phyloP scores from a whole-genome alignment of 2,797 vertebrate genomes.

The Phrynocephalus guinanensis region DNA sequence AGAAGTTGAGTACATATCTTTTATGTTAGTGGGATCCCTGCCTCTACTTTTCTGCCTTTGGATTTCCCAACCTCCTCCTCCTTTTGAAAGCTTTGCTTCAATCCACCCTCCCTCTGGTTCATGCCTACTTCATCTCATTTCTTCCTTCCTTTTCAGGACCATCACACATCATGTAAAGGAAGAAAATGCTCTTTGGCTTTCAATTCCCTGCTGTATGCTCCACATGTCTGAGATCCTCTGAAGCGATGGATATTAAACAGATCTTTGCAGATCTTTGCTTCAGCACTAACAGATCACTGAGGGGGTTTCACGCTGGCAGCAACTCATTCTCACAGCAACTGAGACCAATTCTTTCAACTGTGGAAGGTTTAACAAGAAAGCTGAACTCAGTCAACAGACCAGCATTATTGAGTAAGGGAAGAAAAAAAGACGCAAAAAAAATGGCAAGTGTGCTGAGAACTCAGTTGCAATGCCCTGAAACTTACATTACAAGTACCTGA shows the following conservation, averaged over 20 bases:
- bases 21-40: not conserved
- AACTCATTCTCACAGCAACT: not conserved
- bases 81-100: not conserved
- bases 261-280: not conserved
- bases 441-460: not conserved
- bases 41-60: not conserved
- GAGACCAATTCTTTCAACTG: not conserved
- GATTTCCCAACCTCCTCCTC: not conserved
- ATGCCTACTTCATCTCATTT: constrained; percentile 1
- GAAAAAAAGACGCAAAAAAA: accelerated
- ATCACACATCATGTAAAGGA: not conserved
- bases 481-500: too few species aligned
- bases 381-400: not conserved
- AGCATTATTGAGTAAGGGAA: not conserved
- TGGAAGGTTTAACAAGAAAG: constrained; percentile 4
- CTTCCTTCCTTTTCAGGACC: not conserved
- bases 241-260: constrained; percentile 6
- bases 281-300: not conserved
- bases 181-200: constrained; percentile 10
- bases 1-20: not conserved
- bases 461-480: not conserved
- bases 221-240: not conserved
- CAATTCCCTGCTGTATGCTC: not conserved
- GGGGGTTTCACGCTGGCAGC: not conserved
- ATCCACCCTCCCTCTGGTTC: not conserved